phyloP scores from a whole-genome alignment of 2,888 invertebrate genomes.

The Cerastoderma edule region DNA sequence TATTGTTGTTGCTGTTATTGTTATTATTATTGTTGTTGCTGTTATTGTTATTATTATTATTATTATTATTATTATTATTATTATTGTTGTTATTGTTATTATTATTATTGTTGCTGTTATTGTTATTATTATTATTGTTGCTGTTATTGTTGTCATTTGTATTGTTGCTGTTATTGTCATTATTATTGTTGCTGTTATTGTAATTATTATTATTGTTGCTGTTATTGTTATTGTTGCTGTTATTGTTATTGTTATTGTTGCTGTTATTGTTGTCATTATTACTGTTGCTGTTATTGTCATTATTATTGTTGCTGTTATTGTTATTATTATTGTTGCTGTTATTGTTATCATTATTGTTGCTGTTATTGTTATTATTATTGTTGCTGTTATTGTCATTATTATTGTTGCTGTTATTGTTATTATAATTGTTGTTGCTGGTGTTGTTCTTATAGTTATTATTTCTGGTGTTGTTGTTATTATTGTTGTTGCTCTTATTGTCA shows the following conservation, averaged over 20 bases:
- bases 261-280: not conserved
- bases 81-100: not conserved
- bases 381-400: not conserved
- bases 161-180: not conserved
- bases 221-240: not conserved
- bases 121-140: constrained; percentile 3
- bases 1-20: not conserved
- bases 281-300: not conserved
- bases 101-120: constrained; percentile 4
- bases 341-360: not conserved
- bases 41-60: not conserved
- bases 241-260: constrained; percentile 4
- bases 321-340: not conserved
- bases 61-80: constrained; percentile 6
- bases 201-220: not conserved
- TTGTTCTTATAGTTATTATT: no score
- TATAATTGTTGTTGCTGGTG: no score
- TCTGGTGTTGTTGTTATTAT: no score
- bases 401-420: not conserved
- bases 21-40: not conserved
- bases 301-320: not conserved
- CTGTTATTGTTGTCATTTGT: not conserved
- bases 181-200: not conserved
- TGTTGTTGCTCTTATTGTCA: not conserved
- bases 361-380: not conserved